Evolutionary conservation across 2,888 invertebrate genomes (phyloP).

Genomic region (Augochlorella aurata): DNA sequence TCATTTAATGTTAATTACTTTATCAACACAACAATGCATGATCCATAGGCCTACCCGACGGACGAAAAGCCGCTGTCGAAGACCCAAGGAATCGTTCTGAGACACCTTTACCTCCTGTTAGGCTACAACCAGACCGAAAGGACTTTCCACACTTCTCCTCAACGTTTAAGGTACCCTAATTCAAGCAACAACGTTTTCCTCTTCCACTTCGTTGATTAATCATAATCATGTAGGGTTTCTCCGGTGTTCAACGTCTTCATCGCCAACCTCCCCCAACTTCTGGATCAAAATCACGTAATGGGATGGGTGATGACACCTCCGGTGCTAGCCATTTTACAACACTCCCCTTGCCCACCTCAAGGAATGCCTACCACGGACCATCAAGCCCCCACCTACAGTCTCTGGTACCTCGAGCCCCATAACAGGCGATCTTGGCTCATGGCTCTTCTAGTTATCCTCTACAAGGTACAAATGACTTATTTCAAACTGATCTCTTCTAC

Average conservation of each 20-base stretch:
- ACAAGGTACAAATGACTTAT: conserved; percentile 88
- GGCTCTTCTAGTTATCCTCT: conserved; percentile 94
- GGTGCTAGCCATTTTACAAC: conserved; percentile 90
- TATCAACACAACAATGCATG: background rate
- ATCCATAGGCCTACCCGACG: conserved; percentile 88
- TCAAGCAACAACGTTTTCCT: background rate
- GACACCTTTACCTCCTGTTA: conserved; percentile 94
- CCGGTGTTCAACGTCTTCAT: conserved; percentile 98
- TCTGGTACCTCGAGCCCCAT: conserved; percentile 94
- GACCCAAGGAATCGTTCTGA: conserved; percentile 93
- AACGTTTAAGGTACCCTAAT: conserved; percentile 87
- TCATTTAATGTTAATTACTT: conserved; percentile 10
- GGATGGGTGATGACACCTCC: conserved; percentile 94
- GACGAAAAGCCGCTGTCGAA: conserved; percentile 92
- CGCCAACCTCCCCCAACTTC: conserved; percentile 94
- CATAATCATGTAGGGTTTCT: conserved; percentile 86
- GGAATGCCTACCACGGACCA: conserved; percentile 83
- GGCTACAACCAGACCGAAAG: conserved; percentile 97
- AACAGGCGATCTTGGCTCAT: conserved; percentile 96
- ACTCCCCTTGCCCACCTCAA: conserved; percentile 90
- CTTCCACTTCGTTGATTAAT: background rate
- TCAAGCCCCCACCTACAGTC: conserved; percentile 89
- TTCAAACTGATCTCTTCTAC: background rate
- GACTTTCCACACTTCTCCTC: conserved; percentile 94
- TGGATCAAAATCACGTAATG: conserved; percentile 98